Conservation (phyloP, 2,888 invertebrate genomes). For the Notodonta ziczac region DNA sequence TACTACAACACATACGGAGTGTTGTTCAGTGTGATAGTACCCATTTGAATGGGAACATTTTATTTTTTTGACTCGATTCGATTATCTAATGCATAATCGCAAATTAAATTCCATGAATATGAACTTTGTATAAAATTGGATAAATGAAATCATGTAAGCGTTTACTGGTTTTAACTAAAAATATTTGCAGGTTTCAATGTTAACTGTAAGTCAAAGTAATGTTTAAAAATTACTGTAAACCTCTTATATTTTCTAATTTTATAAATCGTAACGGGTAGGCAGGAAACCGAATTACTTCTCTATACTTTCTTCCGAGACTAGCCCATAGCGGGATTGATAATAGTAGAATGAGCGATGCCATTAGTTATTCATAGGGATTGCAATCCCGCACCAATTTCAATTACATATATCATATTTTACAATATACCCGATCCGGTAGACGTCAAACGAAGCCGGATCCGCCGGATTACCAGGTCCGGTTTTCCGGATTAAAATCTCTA, state of each 20-base stretch:
- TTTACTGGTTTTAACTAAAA: neutral
- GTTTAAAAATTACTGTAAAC: neutral
- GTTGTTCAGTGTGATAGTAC: constrained; percentile 15
- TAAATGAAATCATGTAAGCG: constrained; percentile 37
- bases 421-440: too few relatives aligned
- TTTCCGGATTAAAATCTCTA: neutral
- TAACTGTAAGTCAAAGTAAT: neutral
- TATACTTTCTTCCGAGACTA: too few relatives aligned
- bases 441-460: too few relatives aligned
- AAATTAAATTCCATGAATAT: constrained; percentile 20
- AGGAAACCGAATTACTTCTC: too few relatives aligned
- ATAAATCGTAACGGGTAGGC: too few relatives aligned
- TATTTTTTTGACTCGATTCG: too few relatives aligned
- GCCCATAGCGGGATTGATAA: too few relatives aligned
- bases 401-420: too few relatives aligned
- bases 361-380: too few relatives aligned
- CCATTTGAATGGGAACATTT: constrained; percentile 9
- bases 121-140: constrained; percentile 39
- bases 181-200: neutral
- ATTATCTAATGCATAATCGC: constrained; percentile 22
- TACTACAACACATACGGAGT: neutral
- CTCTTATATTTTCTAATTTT: too few relatives aligned
- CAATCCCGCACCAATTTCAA: too few relatives aligned
- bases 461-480: neutral
- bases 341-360: too few relatives aligned